phyloP scores from a whole-genome alignment of 2,113 vertebrate genomes.

The Actinemys pallida region DNA sequence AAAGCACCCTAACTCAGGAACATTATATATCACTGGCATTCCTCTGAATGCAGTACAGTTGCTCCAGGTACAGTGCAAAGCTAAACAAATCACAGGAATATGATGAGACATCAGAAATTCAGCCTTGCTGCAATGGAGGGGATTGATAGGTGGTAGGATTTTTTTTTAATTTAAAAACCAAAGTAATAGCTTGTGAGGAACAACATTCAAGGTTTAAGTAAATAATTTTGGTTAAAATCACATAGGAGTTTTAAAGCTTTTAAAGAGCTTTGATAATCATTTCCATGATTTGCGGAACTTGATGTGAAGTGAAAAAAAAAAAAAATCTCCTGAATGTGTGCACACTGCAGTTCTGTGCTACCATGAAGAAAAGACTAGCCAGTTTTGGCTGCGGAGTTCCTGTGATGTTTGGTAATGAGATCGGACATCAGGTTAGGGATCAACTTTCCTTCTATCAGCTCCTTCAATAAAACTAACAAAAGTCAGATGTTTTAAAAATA shows the following conservation, averaged over 20 bases:
- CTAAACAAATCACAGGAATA: neutral
- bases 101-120: neutral
- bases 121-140: neutral
- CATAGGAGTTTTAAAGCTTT: slow-evolving; percentile 5
- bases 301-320: neutral
- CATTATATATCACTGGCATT: neutral
- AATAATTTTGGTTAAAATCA: slow-evolving; percentile 21
- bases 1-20: neutral
- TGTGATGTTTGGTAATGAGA: neutral
- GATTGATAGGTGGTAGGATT: slow-evolving; percentile 48
- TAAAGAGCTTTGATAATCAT: neutral
- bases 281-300: neutral
- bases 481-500: neutral
- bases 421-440: neutral
- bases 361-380: neutral
- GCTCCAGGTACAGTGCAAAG: neutral
- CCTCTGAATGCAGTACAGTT: neutral
- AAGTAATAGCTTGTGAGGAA: slow-evolving; percentile 58
- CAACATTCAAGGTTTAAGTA: slow-evolving; percentile 36
- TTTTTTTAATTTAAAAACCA: neutral
- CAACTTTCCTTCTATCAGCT: neutral
- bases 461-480: neutral
- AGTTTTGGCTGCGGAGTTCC: neutral
- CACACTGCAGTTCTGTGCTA: neutral
- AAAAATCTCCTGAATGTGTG: neutral